Conservation (phyloP, 2,113 vertebrate genomes). For the Nothobranchius furzeri region DNA sequence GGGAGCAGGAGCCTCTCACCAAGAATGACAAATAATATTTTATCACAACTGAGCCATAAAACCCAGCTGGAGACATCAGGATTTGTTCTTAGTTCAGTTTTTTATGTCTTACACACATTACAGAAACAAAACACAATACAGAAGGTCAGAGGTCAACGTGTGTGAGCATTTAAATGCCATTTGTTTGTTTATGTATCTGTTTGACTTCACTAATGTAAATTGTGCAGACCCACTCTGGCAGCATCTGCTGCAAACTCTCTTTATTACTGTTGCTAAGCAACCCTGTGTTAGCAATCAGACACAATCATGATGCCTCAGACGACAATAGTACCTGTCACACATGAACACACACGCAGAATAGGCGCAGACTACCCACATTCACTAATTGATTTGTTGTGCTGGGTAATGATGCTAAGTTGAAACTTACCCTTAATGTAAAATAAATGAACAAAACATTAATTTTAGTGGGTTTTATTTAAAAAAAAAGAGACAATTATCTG, state of each 20-base stretch:
- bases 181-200: conserved; percentile 44
- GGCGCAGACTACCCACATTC: not conserved
- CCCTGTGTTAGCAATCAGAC: conserved; percentile 54
- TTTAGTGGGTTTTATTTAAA: too few species aligned
- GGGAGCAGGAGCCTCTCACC: too few species aligned
- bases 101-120: too few species aligned
- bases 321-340: conserved; percentile 60
- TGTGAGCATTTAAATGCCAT: not conserved
- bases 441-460: too few species aligned
- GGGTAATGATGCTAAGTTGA: not conserved
- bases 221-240: conserved; percentile 54
- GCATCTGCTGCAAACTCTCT: conserved; percentile 41
- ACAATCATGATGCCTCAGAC: conserved; percentile 66
- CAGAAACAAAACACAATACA: too few species aligned
- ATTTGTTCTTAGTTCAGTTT: not conserved
- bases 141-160: too few species aligned
- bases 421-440: not conserved
- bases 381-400: not conserved
- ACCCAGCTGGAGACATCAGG: too few species aligned
- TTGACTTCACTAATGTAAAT: conserved; percentile 69
- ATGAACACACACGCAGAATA: not conserved
- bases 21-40: too few species aligned
- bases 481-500: too few species aligned
- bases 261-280: conserved; percentile 45
- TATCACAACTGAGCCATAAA: too few species aligned